Evolutionary conservation across 1,140 invertebrate species (phyloP).

Genomic region (Scaptomyza pallida): DNA sequence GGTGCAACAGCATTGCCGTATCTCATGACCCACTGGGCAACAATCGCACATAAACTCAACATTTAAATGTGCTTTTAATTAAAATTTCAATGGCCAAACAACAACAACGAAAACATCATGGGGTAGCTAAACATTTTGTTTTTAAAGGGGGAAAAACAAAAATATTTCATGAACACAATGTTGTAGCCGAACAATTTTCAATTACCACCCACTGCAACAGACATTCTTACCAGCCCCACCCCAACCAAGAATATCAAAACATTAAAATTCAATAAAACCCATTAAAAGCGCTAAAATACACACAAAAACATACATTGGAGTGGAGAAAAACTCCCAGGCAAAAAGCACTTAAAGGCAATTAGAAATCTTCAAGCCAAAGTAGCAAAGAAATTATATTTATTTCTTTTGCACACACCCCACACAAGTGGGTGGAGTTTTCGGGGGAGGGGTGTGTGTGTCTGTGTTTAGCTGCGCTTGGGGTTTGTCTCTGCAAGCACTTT

Average conservation of each 20-base stretch:
- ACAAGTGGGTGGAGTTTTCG: background rate
- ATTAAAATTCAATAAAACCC: constrained; percentile 80
- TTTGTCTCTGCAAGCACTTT: constrained; percentile 53
- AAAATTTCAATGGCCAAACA: constrained; percentile 69
- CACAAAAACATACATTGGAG: constrained; percentile 13
- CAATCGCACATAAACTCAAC: constrained; percentile 64
- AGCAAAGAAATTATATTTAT: constrained; percentile 76
- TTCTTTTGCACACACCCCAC: constrained; percentile 33
- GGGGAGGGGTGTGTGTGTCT: background rate
- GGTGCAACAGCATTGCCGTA: constrained; percentile 41
- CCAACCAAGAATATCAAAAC: constrained; percentile 72
- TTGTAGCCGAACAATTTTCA: constrained; percentile 62
- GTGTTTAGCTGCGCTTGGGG: constrained; percentile 5
- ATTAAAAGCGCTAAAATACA: constrained; percentile 68
- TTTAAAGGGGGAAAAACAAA: constrained; percentile 2
- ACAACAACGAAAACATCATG: constrained; percentile 7
- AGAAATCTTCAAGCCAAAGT: constrained; percentile 74
- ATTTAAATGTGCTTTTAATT: constrained; percentile 77
- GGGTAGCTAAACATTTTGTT: constrained; percentile 10
- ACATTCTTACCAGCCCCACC: constrained; percentile 20
- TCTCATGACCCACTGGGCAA: constrained; percentile 68
- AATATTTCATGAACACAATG: constrained; percentile 73
- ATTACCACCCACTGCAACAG: constrained; percentile 70
- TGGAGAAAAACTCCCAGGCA: constrained; percentile 22
- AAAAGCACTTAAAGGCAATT: constrained; percentile 78